These are phyloP conservation scores for Telmatochromis sp. DNA, from an alignment of 2,113 vertebrate genomes.

Conservation along the genomic window DNA sequence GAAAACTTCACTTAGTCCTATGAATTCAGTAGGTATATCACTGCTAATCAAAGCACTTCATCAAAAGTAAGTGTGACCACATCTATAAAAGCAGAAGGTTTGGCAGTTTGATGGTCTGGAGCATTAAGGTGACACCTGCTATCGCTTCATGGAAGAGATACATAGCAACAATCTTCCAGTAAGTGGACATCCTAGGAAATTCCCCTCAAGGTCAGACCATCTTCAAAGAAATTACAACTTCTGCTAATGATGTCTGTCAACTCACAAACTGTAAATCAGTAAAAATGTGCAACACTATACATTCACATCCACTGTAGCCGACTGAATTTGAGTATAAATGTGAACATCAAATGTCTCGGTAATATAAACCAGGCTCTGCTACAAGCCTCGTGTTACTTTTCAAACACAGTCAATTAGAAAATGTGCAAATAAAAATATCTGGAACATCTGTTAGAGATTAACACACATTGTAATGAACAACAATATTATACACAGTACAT, in stretches of 20 bases:
- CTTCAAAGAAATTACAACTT: neutral
- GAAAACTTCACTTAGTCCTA: neutral
- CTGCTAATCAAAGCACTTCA: neutral
- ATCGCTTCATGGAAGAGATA: neutral
- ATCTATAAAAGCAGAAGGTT: neutral
- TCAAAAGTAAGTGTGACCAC: neutral
- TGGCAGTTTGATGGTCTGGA: neutral
- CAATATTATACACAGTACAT: neutral
- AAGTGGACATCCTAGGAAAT: neutral
- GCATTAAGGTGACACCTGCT: neutral
- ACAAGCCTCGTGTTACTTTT: neutral
- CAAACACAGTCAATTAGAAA: neutral
- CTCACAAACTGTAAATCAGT: neutral
- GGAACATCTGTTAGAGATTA: neutral
- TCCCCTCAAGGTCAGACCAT: neutral
- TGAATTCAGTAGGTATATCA: neutral
- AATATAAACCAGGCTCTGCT: neutral
- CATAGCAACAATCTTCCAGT: neutral
- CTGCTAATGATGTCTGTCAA: neutral
- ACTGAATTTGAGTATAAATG: neutral
- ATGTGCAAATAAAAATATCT: slow-evolving; percentile 8
- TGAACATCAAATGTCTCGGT: neutral
- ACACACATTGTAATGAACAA: neutral
- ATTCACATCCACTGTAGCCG: neutral
- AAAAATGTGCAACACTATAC: neutral